A percentile compares a stretch with the other conserved stretches of the same genome.
Evolutionary conservation across 2,888 invertebrate species (phyloP).

Genomic region (Esperia sulphurella): DNA sequence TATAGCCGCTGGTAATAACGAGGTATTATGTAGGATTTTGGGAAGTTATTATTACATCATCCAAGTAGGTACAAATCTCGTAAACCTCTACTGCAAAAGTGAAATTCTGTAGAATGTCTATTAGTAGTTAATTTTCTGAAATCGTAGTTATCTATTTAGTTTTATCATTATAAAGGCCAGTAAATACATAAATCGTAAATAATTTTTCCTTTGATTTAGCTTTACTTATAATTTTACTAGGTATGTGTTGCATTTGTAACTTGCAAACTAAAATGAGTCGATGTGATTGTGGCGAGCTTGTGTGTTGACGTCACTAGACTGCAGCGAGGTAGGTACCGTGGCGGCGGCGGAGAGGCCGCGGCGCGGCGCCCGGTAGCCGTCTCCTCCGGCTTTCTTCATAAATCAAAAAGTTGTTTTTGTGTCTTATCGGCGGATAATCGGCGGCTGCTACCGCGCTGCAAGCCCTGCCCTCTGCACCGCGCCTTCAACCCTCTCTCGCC

Average conservation of each 20-base stretch:
- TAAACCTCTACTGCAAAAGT: too few relatives aligned
- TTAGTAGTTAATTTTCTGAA: too few relatives aligned
- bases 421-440: conserved; percentile 73
- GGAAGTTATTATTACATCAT: too few relatives aligned
- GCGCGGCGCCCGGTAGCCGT: conserved; percentile 71
- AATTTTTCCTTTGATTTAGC: too few relatives aligned
- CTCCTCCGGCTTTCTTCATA: conserved; percentile 70
- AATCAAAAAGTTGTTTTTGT: conserved; percentile 77
- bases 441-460: conserved; percentile 63
- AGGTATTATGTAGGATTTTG: not conserved
- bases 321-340: too few relatives aligned
- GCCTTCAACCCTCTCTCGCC: conserved; percentile 25
- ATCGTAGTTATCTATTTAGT: too few relatives aligned
- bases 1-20: not conserved
- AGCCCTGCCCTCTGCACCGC: conserved; percentile 22
- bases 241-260: too few relatives aligned
- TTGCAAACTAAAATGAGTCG: conserved; percentile 2
- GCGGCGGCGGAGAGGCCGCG: conserved; percentile 33
- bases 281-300: not conserved
- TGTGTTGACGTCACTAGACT: conserved; percentile 39
- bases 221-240: too few relatives aligned
- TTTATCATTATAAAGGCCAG: too few relatives aligned
- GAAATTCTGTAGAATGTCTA: too few relatives aligned
- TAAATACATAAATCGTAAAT: too few relatives aligned
- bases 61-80: too few relatives aligned